A percentile compares a stretch with the other conserved stretches of the same genome.
Evolutionary conservation across 2,888 invertebrate genomes (phyloP).

Genomic region (Lomographa bimaculata): DNA sequence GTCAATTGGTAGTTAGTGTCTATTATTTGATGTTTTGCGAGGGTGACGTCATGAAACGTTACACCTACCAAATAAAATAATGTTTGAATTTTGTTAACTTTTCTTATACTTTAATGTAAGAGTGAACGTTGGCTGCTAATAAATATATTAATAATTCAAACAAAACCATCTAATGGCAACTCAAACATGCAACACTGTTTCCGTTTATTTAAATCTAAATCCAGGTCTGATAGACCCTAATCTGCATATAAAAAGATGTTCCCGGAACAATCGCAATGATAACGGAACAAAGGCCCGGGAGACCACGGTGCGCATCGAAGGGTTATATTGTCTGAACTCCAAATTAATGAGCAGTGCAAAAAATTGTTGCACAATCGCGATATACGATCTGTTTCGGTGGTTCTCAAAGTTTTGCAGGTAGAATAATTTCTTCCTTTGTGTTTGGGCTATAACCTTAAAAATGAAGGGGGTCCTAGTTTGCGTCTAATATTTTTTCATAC

Average conservation of each 20-base stretch:
- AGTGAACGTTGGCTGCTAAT: too few species aligned
- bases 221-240: slow-evolving; percentile 69
- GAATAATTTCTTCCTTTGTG: too few species aligned
- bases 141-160: too few species aligned
- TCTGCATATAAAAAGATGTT: slow-evolving; percentile 80
- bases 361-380: slow-evolving; percentile 78
- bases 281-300: slow-evolving; percentile 63
- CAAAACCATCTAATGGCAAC: too few species aligned
- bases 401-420: slow-evolving; percentile 56
- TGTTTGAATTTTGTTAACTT: too few species aligned
- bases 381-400: slow-evolving; percentile 63
- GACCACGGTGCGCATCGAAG: slow-evolving; percentile 59
- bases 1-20: slow-evolving; percentile 78
- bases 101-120: too few species aligned
- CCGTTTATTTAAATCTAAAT: slow-evolving; percentile 53
- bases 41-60: too few species aligned
- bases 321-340: slow-evolving; percentile 76
- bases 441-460: too few species aligned
- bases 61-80: too few species aligned
- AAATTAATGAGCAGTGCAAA: slow-evolving; percentile 80
- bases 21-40: slow-evolving; percentile 57
- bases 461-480: too few species aligned
- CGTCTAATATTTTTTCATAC: too few species aligned
- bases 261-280: slow-evolving; percentile 72
- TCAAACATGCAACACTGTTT: too few species aligned